A percentile compares a stretch with the other conserved stretches of the same genome.
Evolutionary conservation across 2,888 invertebrate species (phyloP).

Genomic region (Cremastinae sp.): DNA sequence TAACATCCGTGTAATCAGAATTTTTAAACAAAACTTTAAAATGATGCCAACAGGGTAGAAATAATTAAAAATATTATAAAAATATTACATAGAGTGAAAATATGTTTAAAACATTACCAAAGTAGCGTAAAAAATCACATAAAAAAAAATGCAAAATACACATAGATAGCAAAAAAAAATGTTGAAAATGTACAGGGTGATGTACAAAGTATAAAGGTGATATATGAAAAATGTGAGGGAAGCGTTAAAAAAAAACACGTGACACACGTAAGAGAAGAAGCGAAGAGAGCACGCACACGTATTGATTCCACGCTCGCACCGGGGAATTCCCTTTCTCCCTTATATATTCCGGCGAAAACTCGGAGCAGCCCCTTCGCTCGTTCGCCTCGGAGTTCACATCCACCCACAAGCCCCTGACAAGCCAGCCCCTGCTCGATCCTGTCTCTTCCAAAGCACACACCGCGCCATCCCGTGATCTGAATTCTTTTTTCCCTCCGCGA

Average conservation of each 20-base stretch:
- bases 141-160: no score
- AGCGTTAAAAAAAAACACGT: constrained; percentile 41
- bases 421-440: constrained; percentile 55
- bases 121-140: no score
- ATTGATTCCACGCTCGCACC: constrained; percentile 77
- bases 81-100: no score
- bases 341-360: constrained; percentile 61
- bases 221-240: constrained; percentile 34
- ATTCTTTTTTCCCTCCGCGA: constrained; percentile 75
- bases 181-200: background rate
- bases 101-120: no score
- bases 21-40: no score
- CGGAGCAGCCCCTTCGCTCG: constrained; percentile 17
- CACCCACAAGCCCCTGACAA: constrained; percentile 60
- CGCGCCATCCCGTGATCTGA: constrained; percentile 76
- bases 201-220: constrained; percentile 3
- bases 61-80: no score
- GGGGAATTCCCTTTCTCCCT: constrained; percentile 69
- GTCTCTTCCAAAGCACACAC: constrained; percentile 58
- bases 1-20: no score
- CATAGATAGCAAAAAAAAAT: background rate
- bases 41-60: no score
- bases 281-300: constrained; percentile 74
- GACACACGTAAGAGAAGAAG: constrained; percentile 73
- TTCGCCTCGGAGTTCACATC: constrained; percentile 44